phyloP scores from a whole-genome alignment of 1,140 invertebrate species.

The Heliconius hermathena region DNA sequence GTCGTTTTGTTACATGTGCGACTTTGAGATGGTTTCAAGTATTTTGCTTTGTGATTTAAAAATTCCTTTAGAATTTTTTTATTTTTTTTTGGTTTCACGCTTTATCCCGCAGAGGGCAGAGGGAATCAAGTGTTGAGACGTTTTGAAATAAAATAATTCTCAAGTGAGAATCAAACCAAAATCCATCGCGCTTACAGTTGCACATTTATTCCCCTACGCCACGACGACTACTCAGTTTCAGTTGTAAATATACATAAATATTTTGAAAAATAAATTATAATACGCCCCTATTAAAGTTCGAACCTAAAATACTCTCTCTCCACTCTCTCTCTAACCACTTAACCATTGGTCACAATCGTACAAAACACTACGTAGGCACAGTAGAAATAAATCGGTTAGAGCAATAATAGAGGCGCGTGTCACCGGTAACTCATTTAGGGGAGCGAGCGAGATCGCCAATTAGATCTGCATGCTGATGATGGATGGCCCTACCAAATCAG shows the following conservation, averaged over 20 bases:
- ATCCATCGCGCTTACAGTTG: no score
- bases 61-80: background rate
- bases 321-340: no score
- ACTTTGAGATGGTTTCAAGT: slow-evolving; percentile 16
- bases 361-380: slow-evolving; percentile 5
- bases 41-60: slow-evolving; percentile 17
- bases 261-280: no score
- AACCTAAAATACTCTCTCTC: no score
- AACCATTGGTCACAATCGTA: background rate
- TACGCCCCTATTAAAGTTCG: no score
- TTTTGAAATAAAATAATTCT: background rate
- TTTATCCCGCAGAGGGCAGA: no score
- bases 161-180: background rate
- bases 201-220: no score
- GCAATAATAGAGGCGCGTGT: slow-evolving; percentile 51
- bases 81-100: no score
- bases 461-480: slow-evolving; percentile 74
- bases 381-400: slow-evolving; percentile 50
- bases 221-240: no score
- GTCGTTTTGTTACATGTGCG: slow-evolving; percentile 62
- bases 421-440: slow-evolving; percentile 69
- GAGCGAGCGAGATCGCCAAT: slow-evolving; percentile 63
- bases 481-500: slow-evolving; percentile 58
- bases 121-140: no score
- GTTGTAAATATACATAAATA: no score